A percentile compares a stretch with the other conserved stretches of the same genome.
These are phyloP conservation scores for Steinernema carpocapsae DNA, from an alignment of 2,888 invertebrate species.

Conservation along the genomic window DNA sequence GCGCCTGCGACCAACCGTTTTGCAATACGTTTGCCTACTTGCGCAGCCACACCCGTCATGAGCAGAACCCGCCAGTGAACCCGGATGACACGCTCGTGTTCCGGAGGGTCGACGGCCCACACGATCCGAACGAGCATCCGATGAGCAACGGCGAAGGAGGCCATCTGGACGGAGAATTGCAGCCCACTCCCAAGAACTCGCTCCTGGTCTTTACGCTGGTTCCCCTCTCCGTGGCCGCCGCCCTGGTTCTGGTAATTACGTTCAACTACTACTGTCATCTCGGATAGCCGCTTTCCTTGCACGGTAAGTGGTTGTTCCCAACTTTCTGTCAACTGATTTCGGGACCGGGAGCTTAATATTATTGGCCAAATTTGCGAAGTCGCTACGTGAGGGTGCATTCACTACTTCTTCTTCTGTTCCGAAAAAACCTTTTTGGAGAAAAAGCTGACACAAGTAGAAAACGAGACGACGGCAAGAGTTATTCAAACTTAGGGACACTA, in stretches of 20 bases:
- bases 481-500: constrained; percentile 34
- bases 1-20: constrained; percentile 65
- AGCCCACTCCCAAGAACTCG: constrained; percentile 52
- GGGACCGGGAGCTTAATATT: background rate
- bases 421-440: background rate
- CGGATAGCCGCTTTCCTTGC: constrained; percentile 45
- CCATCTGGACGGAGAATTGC: background rate
- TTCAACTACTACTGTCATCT: constrained; percentile 69
- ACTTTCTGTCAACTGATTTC: background rate
- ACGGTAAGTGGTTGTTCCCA: constrained; percentile 16
- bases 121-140: constrained; percentile 42
- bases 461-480: constrained; percentile 35
- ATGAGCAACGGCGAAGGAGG: constrained; percentile 12
- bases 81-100: constrained; percentile 45
- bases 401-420: background rate
- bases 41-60: constrained; percentile 44
- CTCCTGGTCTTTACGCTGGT: constrained; percentile 66
- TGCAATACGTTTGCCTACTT: constrained; percentile 67
- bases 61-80: constrained; percentile 29
- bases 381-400: background rate
- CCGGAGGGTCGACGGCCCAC: constrained; percentile 47
- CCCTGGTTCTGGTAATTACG: constrained; percentile 64
- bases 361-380: constrained; percentile 12
- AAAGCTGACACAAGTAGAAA: constrained; percentile 13
- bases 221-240: constrained; percentile 66